phyloP scores from a whole-genome alignment of 2,888 invertebrate species.

The Drosophila gaucha region DNA sequence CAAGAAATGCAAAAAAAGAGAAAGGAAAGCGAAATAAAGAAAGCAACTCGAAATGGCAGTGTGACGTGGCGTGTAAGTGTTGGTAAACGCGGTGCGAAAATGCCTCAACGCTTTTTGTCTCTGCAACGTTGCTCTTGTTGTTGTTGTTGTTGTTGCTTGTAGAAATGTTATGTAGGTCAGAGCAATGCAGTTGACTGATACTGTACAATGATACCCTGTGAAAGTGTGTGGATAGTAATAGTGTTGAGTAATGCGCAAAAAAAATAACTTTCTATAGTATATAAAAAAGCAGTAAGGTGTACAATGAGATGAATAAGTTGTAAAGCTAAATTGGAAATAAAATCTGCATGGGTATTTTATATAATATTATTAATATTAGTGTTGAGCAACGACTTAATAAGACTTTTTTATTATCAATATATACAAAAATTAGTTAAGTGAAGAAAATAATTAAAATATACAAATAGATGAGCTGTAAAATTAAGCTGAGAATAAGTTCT shows the following conservation, averaged over 20 bases:
- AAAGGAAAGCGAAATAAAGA: conserved; percentile 9
- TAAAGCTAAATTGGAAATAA: not conserved
- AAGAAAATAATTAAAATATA: no score
- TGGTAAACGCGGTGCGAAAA: conserved; percentile 70
- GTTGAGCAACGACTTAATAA: not conserved
- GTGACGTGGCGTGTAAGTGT: conserved; percentile 66
- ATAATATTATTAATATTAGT: not conserved
- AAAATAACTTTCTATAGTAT: not conserved
- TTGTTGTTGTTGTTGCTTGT: conserved; percentile 17
- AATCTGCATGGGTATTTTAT: not conserved
- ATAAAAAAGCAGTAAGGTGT: no score
- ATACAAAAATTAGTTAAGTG: no score
- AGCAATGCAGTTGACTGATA: conserved; percentile 44
- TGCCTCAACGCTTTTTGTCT: conserved; percentile 52
- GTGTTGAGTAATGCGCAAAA: not conserved
- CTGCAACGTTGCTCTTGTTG: conserved; percentile 18
- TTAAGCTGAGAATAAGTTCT: not conserved
- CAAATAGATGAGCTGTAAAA: not conserved
- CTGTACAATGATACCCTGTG: conserved; percentile 36
- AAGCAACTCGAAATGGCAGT: conserved; percentile 31
- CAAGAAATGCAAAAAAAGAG: conserved; percentile 22
- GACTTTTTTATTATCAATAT: no score
- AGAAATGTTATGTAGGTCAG: conserved; percentile 67
- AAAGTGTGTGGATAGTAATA: not conserved
- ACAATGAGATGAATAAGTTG: no score